A percentile compares a stretch with the other conserved stretches of the same genome.
Evolutionary conservation across 2,888 invertebrate species (phyloP).

Genomic region (Spodoptera exigua): DNA sequence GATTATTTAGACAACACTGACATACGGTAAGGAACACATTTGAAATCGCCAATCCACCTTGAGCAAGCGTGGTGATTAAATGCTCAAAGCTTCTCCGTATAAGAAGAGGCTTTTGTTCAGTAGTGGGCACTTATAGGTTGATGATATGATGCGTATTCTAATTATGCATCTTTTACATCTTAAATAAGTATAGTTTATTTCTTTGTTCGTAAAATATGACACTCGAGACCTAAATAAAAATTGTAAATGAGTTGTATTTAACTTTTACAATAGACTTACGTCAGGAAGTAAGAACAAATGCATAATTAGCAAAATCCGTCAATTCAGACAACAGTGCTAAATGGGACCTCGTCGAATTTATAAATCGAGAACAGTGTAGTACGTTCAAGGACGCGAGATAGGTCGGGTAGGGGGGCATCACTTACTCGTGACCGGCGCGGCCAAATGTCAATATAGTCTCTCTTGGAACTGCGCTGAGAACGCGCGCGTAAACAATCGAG

Average conservation of each 20-base stretch:
- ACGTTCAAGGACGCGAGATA: slow-evolving; percentile 56
- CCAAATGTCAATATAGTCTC: slow-evolving; percentile 62
- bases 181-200: no score
- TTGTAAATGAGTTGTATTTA: not conserved
- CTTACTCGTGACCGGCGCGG: slow-evolving; percentile 56
- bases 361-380: slow-evolving; percentile 59
- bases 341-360: slow-evolving; percentile 52
- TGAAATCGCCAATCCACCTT: no score
- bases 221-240: no score
- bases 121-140: no score
- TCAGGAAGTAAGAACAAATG: slow-evolving; percentile 37
- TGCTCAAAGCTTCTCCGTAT: no score
- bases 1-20: no score
- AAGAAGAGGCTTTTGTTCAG: no score
- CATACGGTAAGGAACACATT: no score
- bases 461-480: slow-evolving; percentile 44
- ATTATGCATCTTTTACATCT: no score
- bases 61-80: no score
- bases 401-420: slow-evolving; percentile 57
- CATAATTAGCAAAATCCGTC: slow-evolving; percentile 47
- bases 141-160: no score
- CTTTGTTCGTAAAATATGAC: no score
- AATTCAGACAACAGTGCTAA: slow-evolving; percentile 45
- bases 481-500: slow-evolving; percentile 59
- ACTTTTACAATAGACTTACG: slow-evolving; percentile 27